phyloP scores from a whole-genome alignment of 2,113 vertebrate species.

The Saccopteryx bilineata region DNA sequence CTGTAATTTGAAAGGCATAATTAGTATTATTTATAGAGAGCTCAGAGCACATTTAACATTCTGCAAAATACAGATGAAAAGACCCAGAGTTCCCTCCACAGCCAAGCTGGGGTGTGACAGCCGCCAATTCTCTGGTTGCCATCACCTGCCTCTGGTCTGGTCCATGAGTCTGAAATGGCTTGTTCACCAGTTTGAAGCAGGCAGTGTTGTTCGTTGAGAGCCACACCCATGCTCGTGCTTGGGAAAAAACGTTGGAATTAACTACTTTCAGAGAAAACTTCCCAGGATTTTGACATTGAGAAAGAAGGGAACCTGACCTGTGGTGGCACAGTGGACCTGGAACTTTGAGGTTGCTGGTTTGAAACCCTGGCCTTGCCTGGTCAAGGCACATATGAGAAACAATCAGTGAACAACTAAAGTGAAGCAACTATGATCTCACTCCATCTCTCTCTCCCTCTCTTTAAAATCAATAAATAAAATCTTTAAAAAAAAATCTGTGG shows the following conservation, averaged over 20 bases:
- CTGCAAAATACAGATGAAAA: slow-evolving; percentile 47
- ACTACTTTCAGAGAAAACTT: slow-evolving; percentile 22
- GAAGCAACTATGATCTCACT: too few relatives aligned
- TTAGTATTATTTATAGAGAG: slow-evolving; percentile 44
- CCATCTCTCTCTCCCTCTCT: too few relatives aligned
- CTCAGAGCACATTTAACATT: slow-evolving; percentile 57
- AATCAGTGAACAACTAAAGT: too few relatives aligned
- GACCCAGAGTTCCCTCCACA: neutral
- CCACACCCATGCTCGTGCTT: neutral
- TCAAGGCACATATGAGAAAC: too few relatives aligned
- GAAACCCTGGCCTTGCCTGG: too few relatives aligned
- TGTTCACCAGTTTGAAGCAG: neutral
- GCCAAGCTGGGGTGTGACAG: neutral
- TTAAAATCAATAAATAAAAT: too few relatives aligned
- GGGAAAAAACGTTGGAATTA: neutral
- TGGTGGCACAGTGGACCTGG: too few relatives aligned
- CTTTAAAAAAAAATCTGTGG: too few relatives aligned
- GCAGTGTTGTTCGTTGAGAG: neutral
- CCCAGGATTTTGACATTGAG: slow-evolving; percentile 4
- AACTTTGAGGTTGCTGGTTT: too few relatives aligned
- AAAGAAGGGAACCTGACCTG: neutral
- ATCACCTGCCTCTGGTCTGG: neutral
- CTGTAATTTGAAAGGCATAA: slow-evolving; percentile 55
- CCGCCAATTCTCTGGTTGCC: neutral
- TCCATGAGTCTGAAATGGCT: neutral